Conservation (phyloP, 2,113 vertebrate genomes). For the Chionomys nivalis region DNA sequence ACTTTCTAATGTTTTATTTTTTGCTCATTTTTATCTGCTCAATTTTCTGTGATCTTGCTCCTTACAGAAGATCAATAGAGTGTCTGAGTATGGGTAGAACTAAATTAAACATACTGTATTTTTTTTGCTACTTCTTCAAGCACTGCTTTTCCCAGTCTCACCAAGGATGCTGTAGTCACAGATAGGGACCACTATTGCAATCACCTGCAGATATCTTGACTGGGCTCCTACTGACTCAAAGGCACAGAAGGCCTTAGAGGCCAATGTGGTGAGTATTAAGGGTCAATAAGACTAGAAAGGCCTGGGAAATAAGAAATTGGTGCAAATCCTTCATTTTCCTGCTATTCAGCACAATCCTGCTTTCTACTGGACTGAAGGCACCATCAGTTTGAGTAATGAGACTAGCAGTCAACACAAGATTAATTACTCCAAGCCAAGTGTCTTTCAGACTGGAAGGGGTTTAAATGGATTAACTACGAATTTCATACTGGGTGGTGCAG, state of each 20-base stretch:
- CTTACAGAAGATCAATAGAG: background rate
- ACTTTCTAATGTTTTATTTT: background rate
- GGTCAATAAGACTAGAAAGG: background rate
- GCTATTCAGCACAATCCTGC: slow-evolving; percentile 66
- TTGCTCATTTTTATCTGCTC: background rate
- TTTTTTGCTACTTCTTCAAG: background rate
- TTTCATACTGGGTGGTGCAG: background rate
- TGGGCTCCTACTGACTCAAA: background rate
- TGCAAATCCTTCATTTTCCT: slow-evolving; percentile 65
- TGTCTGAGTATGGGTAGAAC: background rate
- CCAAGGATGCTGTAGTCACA: background rate
- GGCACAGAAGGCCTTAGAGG: background rate
- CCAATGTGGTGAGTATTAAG: background rate
- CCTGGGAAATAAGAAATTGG: slow-evolving; percentile 47
- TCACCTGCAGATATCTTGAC: background rate
- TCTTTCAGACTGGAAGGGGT: slow-evolving; percentile 44
- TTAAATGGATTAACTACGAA: slow-evolving; percentile 69
- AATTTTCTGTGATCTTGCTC: background rate
- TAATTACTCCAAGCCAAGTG: slow-evolving; percentile 69
- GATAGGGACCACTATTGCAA: background rate
- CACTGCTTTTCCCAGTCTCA: fast-evolving
- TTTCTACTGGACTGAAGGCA: slow-evolving; percentile 39
- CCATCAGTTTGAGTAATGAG: slow-evolving; percentile 76
- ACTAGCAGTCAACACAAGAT: slow-evolving; percentile 66
- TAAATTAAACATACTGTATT: background rate